Base-by-base conservation (phyloP, 2,797 vertebrate species). In the Gadopsis bispinosus region DNA sequence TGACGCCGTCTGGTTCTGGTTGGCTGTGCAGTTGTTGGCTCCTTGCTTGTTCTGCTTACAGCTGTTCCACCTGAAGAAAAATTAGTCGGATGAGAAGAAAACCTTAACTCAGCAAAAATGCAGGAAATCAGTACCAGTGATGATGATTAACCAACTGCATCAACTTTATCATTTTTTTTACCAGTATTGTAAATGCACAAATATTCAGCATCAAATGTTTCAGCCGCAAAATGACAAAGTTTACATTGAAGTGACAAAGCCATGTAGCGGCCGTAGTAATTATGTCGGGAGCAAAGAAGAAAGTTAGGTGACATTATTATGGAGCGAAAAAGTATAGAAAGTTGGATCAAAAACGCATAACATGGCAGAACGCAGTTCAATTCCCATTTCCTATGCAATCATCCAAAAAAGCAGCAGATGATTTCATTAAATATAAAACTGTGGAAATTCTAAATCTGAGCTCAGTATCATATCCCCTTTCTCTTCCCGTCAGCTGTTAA, bases 31-130 rank as follows among this genome's bases (percentile, higher is more conserved):
- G 93, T 97, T 98, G 92, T 97, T 97, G 85, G 96, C 96, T 0
- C 96, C 97, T 73, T 98, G 98, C 70, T 99, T 99, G 93, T 98
- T 98, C 92, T 98, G 96, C 74, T 99, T 99, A 84, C 97, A 99
- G 95, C 95, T 98, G 93, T 98, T 99, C 97, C 98, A 99, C 91
- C 98, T 99, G 47, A 62, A 26, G 14, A 4, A 63, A 39, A 75
- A 72, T 1, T 6, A 74, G 53, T 17, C 11, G 0, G 33, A 48
- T 33, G 16, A 68, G 3, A 35, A 54, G 17, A 67, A 47, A 37
- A 64, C 3, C 10, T 4, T 16, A 31, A 35, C 7, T 8, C 1
- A 54, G 1, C 3, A 60, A 60, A 37, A 47, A 50, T 19, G 56
- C 17, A 61, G 35, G 10, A 45, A 56, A 53, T 61, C 7, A 11